Evolutionary conservation across 1,140 invertebrate species (phyloP).

Genomic region (Microplitis mediator): DNA sequence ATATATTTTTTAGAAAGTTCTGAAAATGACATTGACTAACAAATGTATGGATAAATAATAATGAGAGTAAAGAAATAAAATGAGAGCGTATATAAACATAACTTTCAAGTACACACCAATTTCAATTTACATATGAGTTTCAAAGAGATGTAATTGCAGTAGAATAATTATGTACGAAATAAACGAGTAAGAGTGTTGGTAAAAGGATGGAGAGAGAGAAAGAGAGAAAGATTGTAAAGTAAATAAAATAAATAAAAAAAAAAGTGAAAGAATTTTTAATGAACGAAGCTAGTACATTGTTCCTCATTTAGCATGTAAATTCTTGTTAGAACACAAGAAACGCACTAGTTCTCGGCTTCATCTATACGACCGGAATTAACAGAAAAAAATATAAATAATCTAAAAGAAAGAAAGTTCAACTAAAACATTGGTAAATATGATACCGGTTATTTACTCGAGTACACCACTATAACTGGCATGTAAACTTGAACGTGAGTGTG

Average conservation of each 20-base stretch:
- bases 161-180: not conserved
- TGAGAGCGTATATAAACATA: too few species aligned
- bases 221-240: not conserved
- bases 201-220: not conserved
- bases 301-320: constrained; percentile 14
- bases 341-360: not conserved
- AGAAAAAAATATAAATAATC: not conserved
- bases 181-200: not conserved
- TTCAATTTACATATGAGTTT: constrained; percentile 4
- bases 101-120: not conserved
- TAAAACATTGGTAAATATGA: too few species aligned
- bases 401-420: not conserved
- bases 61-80: too few species aligned
- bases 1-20: too few species aligned
- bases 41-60: too few species aligned
- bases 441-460: too few species aligned
- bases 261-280: constrained; percentile 7
- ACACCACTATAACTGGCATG: too few species aligned
- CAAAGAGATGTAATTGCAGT: constrained; percentile 6
- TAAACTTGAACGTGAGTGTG: too few species aligned
- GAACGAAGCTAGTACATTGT: constrained; percentile 1
- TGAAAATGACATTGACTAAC: too few species aligned
- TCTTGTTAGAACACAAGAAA: constrained; percentile 9
- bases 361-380: not conserved
- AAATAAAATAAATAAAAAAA: too few species aligned